phyloP scores from a whole-genome alignment of 2,113 vertebrate genomes.

The Coptodon rendalli region DNA sequence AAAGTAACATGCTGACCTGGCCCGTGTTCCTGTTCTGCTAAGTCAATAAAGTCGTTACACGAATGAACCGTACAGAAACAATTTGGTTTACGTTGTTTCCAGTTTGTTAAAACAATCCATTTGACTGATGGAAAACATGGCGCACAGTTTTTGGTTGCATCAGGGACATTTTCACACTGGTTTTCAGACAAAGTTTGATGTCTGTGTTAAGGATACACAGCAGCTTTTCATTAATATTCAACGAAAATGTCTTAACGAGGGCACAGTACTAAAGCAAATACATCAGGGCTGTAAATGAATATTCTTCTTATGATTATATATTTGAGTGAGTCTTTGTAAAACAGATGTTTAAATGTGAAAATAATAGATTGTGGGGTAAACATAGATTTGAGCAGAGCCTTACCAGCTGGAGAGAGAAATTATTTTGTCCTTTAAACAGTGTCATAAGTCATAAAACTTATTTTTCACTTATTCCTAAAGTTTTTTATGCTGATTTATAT shows the following conservation, averaged over 20 bases:
- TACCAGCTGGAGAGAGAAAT: background rate
- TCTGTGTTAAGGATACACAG: background rate
- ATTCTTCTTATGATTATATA: background rate
- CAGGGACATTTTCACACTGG: background rate
- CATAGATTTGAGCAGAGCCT: background rate
- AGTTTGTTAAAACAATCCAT: background rate
- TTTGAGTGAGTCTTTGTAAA: background rate
- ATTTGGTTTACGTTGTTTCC: background rate
- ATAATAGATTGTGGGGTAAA: background rate
- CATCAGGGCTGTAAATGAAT: background rate
- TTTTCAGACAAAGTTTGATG: background rate
- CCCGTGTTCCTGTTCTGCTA: background rate
- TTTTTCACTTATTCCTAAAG: background rate
- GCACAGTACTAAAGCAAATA: background rate
- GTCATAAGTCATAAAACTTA: background rate
- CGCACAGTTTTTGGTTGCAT: background rate
- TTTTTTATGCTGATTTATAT: background rate
- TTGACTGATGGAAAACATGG: background rate
- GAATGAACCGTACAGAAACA: background rate
- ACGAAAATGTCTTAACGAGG: background rate
- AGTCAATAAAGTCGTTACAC: background rate
- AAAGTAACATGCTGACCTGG: fast-evolving
- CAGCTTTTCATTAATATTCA: background rate
- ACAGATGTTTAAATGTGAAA: fast-evolving
- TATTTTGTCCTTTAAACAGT: background rate